Base-by-base conservation (phyloP, 2,113 vertebrate genomes). In the Sceloporus undulatus region DNA sequence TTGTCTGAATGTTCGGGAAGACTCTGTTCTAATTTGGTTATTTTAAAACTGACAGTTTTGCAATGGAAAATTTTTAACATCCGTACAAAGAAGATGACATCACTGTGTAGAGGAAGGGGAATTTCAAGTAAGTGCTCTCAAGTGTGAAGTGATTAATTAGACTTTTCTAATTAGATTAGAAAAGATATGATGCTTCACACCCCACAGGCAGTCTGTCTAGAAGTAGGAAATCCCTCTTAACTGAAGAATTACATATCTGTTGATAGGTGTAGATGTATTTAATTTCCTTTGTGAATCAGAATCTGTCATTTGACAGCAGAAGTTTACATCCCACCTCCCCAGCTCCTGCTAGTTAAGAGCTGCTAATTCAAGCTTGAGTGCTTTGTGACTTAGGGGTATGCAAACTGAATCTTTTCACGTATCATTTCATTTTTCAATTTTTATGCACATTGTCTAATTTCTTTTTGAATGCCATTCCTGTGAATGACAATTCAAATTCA, bases 101-200 rank as follows among this genome's bases (percentile, higher is more conserved):
- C 21, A 74, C 48, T 52, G 11, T 85, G 71, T 48, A 56, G 59
- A 85, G 19, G 54, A 75, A 82, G 40, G n/a, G 34, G 48, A 62
- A 82, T 87, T 65, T 82, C 27, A 82, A 65, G 38, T 18, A 82
- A 48, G 38, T 18, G 13, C 23, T 85, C 54, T 62, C 71, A 85
- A 77, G 25, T 77, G 27, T 85, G 25, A 73, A 85, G 38, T 87
- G 54, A 87, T 87, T 75, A 21, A 82, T 87, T 81, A 81, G 68
- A 62, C 52, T 76, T 52, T 70, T 38, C 21, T 16, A 48, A 66
- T n/a, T 23, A 82, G 71, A 65, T 68, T 78, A 86, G 40, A 74
- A 82, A 86, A 86, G 75, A 79, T 75, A 84, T 25, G 59, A 79
- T 86, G 71, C 1, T 82, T 87, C 54, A 87, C 71, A n/a, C 38